A percentile compares a stretch with the other conserved stretches of the same genome.
phyloP scores from a whole-genome alignment of 2,888 invertebrate species.

The Tinea pellionella region DNA sequence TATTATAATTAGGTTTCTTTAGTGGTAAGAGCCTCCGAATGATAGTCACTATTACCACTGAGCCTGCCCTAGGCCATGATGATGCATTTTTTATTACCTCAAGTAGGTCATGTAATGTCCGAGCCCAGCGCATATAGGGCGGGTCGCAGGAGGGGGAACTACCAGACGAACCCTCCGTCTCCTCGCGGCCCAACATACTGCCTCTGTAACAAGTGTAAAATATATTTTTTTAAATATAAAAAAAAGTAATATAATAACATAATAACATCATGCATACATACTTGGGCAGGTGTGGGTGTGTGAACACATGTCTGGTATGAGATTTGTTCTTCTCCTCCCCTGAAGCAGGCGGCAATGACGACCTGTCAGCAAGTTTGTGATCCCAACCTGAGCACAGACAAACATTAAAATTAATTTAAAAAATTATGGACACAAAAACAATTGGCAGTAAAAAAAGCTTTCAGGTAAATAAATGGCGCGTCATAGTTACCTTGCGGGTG shows the following conservation, averaged over 20 bases:
- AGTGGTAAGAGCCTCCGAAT: too few relatives aligned
- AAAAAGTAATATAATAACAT: background rate
- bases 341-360: constrained; percentile 87
- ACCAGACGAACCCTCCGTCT: constrained; percentile 63
- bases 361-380: constrained; percentile 74
- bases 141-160: constrained; percentile 52
- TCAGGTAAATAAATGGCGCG: background rate
- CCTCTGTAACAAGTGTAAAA: background rate
- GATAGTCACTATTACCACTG: too few relatives aligned
- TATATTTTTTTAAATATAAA: background rate
- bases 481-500: constrained; percentile 65
- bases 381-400: constrained; percentile 50
- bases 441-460: too few relatives aligned
- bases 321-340: constrained; percentile 75
- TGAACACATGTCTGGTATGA: constrained; percentile 63
- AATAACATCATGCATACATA: constrained; percentile 30
- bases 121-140: constrained; percentile 90
- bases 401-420: too few relatives aligned
- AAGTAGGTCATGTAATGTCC: constrained; percentile 84
- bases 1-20: too few relatives aligned
- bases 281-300: constrained; percentile 60
- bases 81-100: too few relatives aligned
- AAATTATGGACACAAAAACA: too few relatives aligned
- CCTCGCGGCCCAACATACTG: constrained; percentile 44
- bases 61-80: too few relatives aligned